Base-by-base conservation (phyloP, 2,888 invertebrate species). In the Macrosiphum euphorbiae region DNA sequence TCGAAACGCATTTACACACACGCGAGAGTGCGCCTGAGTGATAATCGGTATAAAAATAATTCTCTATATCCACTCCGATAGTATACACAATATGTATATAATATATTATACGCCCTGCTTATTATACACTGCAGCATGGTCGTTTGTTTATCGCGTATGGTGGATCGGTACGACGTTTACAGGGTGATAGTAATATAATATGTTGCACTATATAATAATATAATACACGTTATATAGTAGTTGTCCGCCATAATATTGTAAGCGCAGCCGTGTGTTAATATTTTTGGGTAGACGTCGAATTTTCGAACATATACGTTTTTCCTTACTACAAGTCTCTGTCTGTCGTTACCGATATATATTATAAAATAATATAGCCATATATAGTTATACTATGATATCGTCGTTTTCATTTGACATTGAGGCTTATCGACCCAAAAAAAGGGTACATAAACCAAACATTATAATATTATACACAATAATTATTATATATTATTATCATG, bases 1-100 rank as follows among this genome's bases (percentile, higher is more conserved):
- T 88, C 92, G 84, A 84, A 92, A 89, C 88, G 55, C 55, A 84
- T 92, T 47, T 92, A 55, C 47, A 44, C 24, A 41, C 4, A 24
- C 11, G 28, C 44, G 24, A 3, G 13, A 11, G 2, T 20, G 13
- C 20, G 55, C 0, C 55, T 20, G 16, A 50, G 52, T 41, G n/a
- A 20, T 52, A 20, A 92, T 78, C 88, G 88, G 78, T 61, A 58
- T n/a, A 35, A 58, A 84, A 91, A 55, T 85, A 20, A n/a, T 85
- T n/a, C 41, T 84, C 50, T 84, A n/a, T 89, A n/a, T 67, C 28
- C 67, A 28, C 67, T 50, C 67, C 35, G 47, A 47, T 4, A 3
- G 24, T 5, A 28, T 28, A 13, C 55, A 50, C 26, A 44, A 44
- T 44, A 28, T 85, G 26, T 85, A 85, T 28, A 44, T 41, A 58